Base-by-base conservation (phyloP, 2,113 vertebrate genomes). In the Ploceus nigricollis region DNA sequence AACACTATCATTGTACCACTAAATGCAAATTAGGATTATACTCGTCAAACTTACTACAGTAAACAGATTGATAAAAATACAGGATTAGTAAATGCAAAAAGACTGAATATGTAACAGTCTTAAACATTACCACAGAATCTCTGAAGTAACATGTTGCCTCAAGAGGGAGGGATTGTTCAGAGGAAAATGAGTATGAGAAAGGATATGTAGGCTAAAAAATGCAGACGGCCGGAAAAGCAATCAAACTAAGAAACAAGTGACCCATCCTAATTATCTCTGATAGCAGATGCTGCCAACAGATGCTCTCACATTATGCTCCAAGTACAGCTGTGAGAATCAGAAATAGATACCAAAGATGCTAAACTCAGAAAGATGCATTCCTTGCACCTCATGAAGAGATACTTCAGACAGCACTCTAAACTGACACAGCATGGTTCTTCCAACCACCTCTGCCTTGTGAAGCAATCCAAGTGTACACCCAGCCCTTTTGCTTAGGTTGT, bases 271-370 rank as follows among this genome's bases (percentile, higher is more conserved):
- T 96, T 91, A 95, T 79, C 69, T 91, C 60, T 60, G 86, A 77
- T 72, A 94, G 66, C 94, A 96, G 94, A 93, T 94, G 94, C 72
- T 92, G 64, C 77, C 90, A 95, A 83, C 94, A 97, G 95, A 94
- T 96, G 89, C 72, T 91, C 66, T 81, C 58, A 48, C 80, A 81
- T 95, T 82, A 92, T 85, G 87, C 65, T 93, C 56, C 42, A 94
- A 82, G 82, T 64, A 75, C 88, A 95, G 76, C 75, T 91, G 84
- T 76, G 53, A 95, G 72, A 87, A 93, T 19, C 69, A 94, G 83
- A 87, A 91, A 64, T 2, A 93, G 56, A 78, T 19, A 80, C 18
- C 15, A 68, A 56, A 81, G 44, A 75, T 39, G 27, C 44, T 64
- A 37, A 76, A 71, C 61, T 82, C 70, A 30, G 35, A 28, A 53